Conservation (phyloP, 2,888 invertebrate species). For the Drosophila tanythrix region DNA sequence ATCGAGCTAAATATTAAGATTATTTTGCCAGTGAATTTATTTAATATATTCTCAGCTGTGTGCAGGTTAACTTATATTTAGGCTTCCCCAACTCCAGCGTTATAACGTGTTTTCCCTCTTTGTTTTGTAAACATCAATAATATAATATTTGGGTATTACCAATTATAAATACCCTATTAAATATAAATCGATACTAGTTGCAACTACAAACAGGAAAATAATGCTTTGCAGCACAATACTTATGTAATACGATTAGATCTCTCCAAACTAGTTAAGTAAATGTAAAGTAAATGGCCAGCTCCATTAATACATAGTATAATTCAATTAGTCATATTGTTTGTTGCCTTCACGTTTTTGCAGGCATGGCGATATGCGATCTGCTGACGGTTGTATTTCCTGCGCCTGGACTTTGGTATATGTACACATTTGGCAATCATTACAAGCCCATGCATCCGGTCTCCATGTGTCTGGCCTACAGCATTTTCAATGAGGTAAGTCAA, state of each 20-base stretch:
- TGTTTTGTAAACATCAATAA: too few species aligned
- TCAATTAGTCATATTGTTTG: not conserved
- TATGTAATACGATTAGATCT: not conserved
- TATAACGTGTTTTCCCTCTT: too few species aligned
- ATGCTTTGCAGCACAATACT: not conserved
- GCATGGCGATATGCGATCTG: conserved; percentile 98
- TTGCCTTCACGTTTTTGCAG: conserved; percentile 56
- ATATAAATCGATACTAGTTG: not conserved
- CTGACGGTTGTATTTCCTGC: conserved; percentile 95
- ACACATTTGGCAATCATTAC: conserved; percentile 94
- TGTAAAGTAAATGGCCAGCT: not conserved
- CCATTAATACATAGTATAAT: not conserved
- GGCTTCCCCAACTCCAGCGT: too few species aligned
- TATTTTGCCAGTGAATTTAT: not conserved
- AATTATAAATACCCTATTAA: too few species aligned
- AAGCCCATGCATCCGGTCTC: conserved; percentile 91
- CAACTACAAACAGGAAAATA: not conserved
- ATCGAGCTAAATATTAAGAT: not conserved
- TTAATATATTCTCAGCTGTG: not conserved
- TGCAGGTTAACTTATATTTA: not conserved
- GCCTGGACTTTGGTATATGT: conserved; percentile 96
- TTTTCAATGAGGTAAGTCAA: conserved; percentile 91
- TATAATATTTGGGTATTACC: too few species aligned
- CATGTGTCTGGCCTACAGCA: conserved; percentile 92
- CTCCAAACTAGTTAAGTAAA: not conserved